Conservation (phyloP, 2,113 vertebrate species). For the Hystrix brachyura region DNA sequence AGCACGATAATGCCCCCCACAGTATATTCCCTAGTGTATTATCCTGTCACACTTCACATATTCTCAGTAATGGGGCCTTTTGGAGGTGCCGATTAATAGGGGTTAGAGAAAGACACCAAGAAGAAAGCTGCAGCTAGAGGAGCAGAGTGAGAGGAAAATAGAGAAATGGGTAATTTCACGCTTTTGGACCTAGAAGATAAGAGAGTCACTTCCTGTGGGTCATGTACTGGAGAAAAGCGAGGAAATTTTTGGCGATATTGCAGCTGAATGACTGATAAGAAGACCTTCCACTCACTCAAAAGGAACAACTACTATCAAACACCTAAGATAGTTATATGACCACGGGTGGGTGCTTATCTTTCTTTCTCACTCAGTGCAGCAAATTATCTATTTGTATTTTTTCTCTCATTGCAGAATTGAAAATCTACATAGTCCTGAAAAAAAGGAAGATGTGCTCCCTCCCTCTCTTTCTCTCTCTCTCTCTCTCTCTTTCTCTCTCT, state of each 20-base stretch:
- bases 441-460: background rate
- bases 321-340: background rate
- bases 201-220: background rate
- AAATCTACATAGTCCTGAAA: constrained; percentile 25
- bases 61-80: constrained; percentile 53
- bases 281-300: background rate
- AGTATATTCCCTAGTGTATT: constrained; percentile 65
- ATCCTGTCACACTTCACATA: constrained; percentile 55
- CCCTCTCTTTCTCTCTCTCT: background rate
- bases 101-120: constrained; percentile 2
- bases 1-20: constrained; percentile 46
- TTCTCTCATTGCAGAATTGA: background rate
- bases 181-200: background rate
- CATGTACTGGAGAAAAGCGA: background rate
- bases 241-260: background rate
- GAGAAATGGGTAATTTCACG: background rate
- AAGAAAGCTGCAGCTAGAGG: background rate
- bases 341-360: background rate
- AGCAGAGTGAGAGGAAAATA: background rate
- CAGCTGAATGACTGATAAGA: background rate
- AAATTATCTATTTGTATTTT: constrained; percentile 38
- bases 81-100: constrained; percentile 61
- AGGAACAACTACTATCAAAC: background rate
- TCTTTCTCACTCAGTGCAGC: background rate
- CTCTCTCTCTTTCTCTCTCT: background rate